Base-by-base conservation (phyloP, 2,888 invertebrate species). In the Rhamnusium bicolor region DNA sequence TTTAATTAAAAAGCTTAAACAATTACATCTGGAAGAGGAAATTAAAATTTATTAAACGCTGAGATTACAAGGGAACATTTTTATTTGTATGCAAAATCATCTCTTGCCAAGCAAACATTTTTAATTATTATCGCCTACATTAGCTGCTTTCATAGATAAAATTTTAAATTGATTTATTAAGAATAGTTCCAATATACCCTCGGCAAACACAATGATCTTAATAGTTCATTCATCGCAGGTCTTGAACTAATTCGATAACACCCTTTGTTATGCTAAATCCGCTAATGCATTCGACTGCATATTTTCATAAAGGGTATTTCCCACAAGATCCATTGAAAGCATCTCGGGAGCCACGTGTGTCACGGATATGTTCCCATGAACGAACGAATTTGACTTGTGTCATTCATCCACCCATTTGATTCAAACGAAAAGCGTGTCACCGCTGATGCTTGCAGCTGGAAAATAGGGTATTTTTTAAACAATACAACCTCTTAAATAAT, bases 371-470 rank as follows among this genome's bases (percentile, higher is more conserved):
- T 27, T 63, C 63, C 47, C 63, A 63, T 24, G 47, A 19, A 61
- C 16, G 6, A 46, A 19, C n/a, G 21, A n/a, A 21, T 47, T n/a
- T 19, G 61, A 19, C 32, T 40, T 19, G 19, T 19, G 32, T 61
- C 19, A 46, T 61, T 40, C 61, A 56, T 53, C 10, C 21, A 53
- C n/a, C n/a, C 6, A 24, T 14, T n/a, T 4, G 12, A 40, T 40
- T 40, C 40, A n/a, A n/a, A 10, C 40, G 12, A 8, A 6, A 40
- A 40, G 40, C 40, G 40, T 40, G 51, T 19, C 51, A 72, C 66
- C 69, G 63, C 69, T 60, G 70, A 67, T 72, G 65, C 47, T 75
- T 69, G 71, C 67, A 47, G 63, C 67, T 71, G 58, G 73, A 69
- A 70, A 69, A 54, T 16, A 27, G 54, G 49, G 53, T 54, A 2